These are phyloP conservation scores for Pristionchus entomophagus DNA, from an alignment of 2,888 invertebrate genomes.

Conservation along the genomic window DNA sequence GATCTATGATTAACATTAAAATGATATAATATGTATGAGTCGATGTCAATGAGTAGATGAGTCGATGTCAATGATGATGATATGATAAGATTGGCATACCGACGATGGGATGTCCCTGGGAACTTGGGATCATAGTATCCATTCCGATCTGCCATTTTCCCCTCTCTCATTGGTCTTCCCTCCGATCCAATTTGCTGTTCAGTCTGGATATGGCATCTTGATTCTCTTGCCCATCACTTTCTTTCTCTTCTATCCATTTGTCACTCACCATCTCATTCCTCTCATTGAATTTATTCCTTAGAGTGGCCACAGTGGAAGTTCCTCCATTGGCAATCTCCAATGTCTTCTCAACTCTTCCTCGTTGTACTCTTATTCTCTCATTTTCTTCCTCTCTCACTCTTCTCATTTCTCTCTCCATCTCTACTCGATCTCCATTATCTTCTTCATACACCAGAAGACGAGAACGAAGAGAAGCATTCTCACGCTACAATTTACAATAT, in stretches of 20 bases:
- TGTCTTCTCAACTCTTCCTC: neutral
- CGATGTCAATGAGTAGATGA: no score
- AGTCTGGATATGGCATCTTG: neutral
- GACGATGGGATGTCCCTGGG: no score
- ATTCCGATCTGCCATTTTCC: neutral
- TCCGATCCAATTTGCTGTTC: neutral
- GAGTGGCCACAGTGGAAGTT: constrained; percentile 43
- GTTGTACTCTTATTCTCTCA: neutral
- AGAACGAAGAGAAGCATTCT: constrained; percentile 58
- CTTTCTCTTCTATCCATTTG: no score
- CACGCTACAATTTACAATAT: no score
- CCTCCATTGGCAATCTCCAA: constrained; percentile 26
- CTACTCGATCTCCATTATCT: constrained; percentile 56
- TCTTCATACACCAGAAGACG: constrained; percentile 61
- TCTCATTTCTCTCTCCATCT: constrained; percentile 51
- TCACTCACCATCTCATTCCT: neutral
- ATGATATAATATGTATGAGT: no score
- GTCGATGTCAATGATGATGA: no score
- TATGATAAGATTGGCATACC: constrained; percentile 33
- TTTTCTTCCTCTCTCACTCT: constrained; percentile 29
- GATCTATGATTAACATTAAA: constrained; percentile 55
- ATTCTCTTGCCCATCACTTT: neutral
- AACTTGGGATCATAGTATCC: constrained; percentile 47
- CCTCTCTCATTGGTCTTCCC: neutral
- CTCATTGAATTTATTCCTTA: neutral